A percentile compares a stretch with the other conserved stretches of the same genome.
Evolutionary conservation across 2,113 vertebrate species (phyloP).

Genomic region (Eudyptes chrysolophus): DNA sequence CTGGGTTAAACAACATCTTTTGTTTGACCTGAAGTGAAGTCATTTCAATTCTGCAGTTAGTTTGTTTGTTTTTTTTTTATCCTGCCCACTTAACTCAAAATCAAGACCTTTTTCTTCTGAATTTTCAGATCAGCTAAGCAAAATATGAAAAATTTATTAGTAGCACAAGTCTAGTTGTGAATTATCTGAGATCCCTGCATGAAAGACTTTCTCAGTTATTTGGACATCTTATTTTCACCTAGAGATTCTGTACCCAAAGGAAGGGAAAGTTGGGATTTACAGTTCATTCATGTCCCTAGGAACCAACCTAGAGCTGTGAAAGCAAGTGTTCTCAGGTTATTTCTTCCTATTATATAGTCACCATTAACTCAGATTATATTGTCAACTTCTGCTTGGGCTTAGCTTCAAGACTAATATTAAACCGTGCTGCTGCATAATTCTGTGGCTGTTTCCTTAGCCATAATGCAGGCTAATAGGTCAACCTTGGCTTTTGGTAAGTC

Average conservation of each 20-base stretch:
- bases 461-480: constrained; percentile 24
- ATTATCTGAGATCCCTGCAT: neutral
- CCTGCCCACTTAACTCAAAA: neutral
- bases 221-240: neutral
- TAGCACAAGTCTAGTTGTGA: neutral
- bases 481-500: neutral
- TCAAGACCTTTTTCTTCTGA: neutral
- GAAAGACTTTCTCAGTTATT: neutral
- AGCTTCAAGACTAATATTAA: neutral
- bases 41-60: neutral
- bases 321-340: neutral
- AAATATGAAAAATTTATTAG: neutral
- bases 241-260: neutral
- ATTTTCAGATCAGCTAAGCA: neutral
- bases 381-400: neutral
- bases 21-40: neutral
- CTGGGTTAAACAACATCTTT: neutral
- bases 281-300: neutral
- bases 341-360: neutral
- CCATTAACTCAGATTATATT: neutral
- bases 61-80: neutral
- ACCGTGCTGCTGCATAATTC: neutral
- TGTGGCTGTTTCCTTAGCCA: neutral
- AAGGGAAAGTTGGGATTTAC: neutral
- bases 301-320: neutral